Conservation (phyloP, 1,140 invertebrate genomes). For the Watersipora subatra region DNA sequence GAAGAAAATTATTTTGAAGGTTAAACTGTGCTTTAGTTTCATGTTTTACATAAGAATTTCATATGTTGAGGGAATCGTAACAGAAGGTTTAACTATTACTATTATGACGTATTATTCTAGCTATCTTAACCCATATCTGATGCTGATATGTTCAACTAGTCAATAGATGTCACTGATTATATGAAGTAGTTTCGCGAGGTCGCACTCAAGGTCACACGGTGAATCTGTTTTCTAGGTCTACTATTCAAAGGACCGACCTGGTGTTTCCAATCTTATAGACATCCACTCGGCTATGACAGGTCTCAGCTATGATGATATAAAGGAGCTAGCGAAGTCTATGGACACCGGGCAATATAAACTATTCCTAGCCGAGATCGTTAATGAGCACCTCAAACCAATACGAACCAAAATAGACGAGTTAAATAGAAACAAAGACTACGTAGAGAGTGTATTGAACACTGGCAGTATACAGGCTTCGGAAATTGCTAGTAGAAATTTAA, state of each 20-base stretch:
- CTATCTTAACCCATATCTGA: no score
- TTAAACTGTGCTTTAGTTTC: no score
- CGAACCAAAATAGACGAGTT: conserved; percentile 48
- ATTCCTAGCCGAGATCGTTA: conserved; percentile 57
- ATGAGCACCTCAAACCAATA: conserved; percentile 60
- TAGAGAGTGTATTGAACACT: conserved; percentile 51
- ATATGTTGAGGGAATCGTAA: no score
- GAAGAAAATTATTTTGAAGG: no score
- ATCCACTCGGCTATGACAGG: conserved; percentile 59
- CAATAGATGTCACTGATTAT: no score
- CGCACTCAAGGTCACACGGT: no score
- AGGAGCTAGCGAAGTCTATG: conserved; percentile 43
- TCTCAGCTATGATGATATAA: conserved; percentile 55
- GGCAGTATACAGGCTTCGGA: conserved; percentile 55
- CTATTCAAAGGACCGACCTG: conserved; percentile 61
- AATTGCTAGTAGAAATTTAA: conserved; percentile 55
- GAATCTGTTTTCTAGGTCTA: conserved; percentile 47
- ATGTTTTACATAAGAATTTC: no score
- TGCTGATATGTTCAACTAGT: no score
- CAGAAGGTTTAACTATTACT: no score
- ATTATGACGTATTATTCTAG: no score
- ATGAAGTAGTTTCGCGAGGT: no score
- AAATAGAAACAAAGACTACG: conserved; percentile 49
- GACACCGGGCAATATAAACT: conserved; percentile 70
- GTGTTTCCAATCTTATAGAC: conserved; percentile 71